A percentile compares a stretch with the other conserved stretches of the same genome.
Evolutionary conservation across 2,113 vertebrate species (phyloP).

Genomic region (Cisticola juncidis): DNA sequence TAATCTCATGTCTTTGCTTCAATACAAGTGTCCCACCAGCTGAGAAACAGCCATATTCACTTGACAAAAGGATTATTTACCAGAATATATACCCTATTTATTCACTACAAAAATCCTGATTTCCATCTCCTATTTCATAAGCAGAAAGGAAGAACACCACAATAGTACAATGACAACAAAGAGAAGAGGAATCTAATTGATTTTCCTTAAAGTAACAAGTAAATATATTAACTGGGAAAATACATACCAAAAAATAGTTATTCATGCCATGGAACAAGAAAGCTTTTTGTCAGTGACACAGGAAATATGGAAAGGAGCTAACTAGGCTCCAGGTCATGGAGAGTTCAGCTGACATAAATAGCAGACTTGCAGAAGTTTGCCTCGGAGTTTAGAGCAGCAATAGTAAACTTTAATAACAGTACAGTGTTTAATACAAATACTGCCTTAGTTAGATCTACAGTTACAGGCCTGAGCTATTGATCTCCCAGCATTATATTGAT

Average conservation of each 20-base stretch:
- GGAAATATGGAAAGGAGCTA: conserved; percentile 8
- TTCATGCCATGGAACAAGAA: neutral
- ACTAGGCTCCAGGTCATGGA: neutral
- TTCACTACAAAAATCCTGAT: neutral
- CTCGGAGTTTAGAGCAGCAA: neutral
- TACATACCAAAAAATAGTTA: neutral
- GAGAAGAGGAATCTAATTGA: neutral
- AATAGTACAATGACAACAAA: neutral
- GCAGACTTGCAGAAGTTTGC: neutral
- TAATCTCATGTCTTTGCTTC: neutral
- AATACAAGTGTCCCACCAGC: neutral
- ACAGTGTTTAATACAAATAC: conserved; percentile 24
- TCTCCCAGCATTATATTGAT: neutral
- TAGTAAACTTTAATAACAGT: conserved; percentile 18
- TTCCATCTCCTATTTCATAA: neutral
- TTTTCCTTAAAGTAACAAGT: neutral
- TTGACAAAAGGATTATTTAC: neutral
- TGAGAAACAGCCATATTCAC: neutral
- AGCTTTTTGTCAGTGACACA: neutral
- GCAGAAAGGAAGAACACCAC: neutral
- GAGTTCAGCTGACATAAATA: conserved; percentile 36
- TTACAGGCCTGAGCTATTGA: conserved; percentile 18
- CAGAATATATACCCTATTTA: neutral
- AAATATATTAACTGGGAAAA: neutral
- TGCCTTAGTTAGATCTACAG: neutral